Evolutionary conservation across 2,888 invertebrate species (phyloP), one percentile per base, ranked within the genome.

Genomic region (Micoletzkya japonica): DNA sequence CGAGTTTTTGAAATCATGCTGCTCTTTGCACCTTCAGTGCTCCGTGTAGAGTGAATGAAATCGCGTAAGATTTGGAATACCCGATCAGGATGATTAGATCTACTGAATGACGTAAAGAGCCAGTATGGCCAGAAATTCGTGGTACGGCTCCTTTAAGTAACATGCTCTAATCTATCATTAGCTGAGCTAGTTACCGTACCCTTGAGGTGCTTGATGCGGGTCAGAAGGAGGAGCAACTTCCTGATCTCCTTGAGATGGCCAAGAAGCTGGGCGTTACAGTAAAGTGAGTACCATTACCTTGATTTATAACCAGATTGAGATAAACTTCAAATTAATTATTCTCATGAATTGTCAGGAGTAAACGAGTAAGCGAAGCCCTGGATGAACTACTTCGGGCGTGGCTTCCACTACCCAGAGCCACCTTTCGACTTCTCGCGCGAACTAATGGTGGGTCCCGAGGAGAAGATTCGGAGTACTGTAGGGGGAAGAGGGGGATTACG

Each of bases 361-460:
- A 49, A 34, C 74, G 82, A 57, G 74, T 76, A 7, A 77, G 77
- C 34, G 84, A 84, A 34, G 83, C 83, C 6, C 81, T 84, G 67
- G 77, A 80, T 52, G 84, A 84, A 57, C 61, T 80, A 32, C 82
- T 84, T 80, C 71, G 84, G 14, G 61, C 71, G 14, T 84, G 84
- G 84, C 70, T 84, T 63, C 83, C 84, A 0, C 73, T 84, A 6
- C 77, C 83, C 58, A 76, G 71, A 37, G 81, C 84, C 4, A 74
- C 74, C 7, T 74, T 84, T 54, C 72, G 79, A 6, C 78, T 84
- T 26, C 72, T 76, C 24, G 79, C 81, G 6, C 61, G 76, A 39
- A 73, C 74, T 26, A 52, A 30, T 37, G 56, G 32, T 7, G 56
- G 2, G 14, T 26, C 2, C n/a, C 54, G 28, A 67, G 36, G 66